These are phyloP conservation scores for Ptychochromis oligacanthus DNA, from an alignment of 2,113 vertebrate species.

Conservation along the genomic window DNA sequence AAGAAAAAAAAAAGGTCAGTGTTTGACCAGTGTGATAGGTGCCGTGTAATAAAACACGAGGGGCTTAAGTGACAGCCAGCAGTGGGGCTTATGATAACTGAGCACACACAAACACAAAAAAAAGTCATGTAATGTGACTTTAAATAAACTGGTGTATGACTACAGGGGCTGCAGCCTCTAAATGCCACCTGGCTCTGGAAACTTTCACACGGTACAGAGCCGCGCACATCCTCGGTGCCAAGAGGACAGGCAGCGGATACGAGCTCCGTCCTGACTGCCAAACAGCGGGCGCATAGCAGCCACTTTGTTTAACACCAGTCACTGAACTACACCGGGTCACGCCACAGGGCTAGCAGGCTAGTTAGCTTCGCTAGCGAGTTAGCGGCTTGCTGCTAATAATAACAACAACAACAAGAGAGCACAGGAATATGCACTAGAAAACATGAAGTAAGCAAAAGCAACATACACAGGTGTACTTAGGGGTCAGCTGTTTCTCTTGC, in stretches of 20 bases:
- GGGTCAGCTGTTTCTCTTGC: slow-evolving; percentile 69
- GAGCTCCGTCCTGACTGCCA: slow-evolving; percentile 28
- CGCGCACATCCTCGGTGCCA: background rate
- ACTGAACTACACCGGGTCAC: slow-evolving; percentile 14
- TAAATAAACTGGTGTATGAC: background rate
- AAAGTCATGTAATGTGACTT: background rate
- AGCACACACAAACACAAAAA: too few species aligned
- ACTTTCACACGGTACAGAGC: slow-evolving; percentile 40
- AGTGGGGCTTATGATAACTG: background rate
- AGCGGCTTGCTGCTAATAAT: slow-evolving; percentile 55
- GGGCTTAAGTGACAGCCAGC: background rate
- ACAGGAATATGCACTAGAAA: background rate
- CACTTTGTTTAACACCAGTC: slow-evolving; percentile 33
- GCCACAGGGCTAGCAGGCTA: slow-evolving; percentile 46
- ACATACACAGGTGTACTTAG: slow-evolving; percentile 81
- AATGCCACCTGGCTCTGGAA: background rate
- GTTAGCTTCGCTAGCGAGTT: slow-evolving; percentile 53
- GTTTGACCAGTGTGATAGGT: background rate
- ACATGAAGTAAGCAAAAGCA: slow-evolving; percentile 18
- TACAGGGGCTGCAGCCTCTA: background rate
- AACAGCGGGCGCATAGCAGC: background rate
- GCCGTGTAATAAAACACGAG: background rate
- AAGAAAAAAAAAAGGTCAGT: background rate
- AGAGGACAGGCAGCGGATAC: background rate
- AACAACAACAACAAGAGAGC: background rate